Base-by-base conservation (phyloP, 2,797 vertebrate genomes). In the Ambastaia sidthimunki region DNA sequence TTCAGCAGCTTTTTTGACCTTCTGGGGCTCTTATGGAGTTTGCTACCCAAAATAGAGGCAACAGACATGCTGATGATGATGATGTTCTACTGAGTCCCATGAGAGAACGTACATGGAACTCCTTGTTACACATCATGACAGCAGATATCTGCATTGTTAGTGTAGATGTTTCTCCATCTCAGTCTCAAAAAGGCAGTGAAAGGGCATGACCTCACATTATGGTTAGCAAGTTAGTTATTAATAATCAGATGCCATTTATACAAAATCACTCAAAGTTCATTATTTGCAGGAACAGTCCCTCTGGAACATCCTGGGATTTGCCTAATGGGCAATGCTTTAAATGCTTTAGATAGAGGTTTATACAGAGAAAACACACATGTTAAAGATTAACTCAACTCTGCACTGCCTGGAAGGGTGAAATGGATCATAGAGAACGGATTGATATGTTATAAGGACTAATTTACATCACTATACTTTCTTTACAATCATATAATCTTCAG, bases 381-480 rank as follows among this genome's bases (percentile, higher is more conserved):
- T 71, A 69, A 19, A 31, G 34, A 4, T 67, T 60, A 34, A 57
- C 69, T 76, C 69, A 25, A 72, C 15, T 18, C 52, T 16, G 44
- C 25, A 66, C 47, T 71, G 76, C 25, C 70, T 50, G 62, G 65
- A n/a, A 55, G 62, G 52, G 13, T 6, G 10, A 15, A 34, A 1
- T n/a, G 25, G 13, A 57, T 16, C 23, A 4, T 19, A 37, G 0
- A 37, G 0, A 1, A 57, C 23, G 13, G 13, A 55, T 37, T 15
- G 19, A 71, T 37, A 7, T 2, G 34, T 4, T 41, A 41, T 41
- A 41, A 10, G 37, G 37, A 41, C 37, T 10, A 0, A 80, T 74
- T 76, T 78, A 74, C 55, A 80, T 74, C 21, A 52, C 57, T 71
- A 73, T 83, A 80, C 80, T 80, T 23, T 62, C 60, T 66, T 71